These are phyloP conservation scores for Phrynosoma blainvillii DNA, from an alignment of 2,113 vertebrate genomes.

Conservation along the genomic window DNA sequence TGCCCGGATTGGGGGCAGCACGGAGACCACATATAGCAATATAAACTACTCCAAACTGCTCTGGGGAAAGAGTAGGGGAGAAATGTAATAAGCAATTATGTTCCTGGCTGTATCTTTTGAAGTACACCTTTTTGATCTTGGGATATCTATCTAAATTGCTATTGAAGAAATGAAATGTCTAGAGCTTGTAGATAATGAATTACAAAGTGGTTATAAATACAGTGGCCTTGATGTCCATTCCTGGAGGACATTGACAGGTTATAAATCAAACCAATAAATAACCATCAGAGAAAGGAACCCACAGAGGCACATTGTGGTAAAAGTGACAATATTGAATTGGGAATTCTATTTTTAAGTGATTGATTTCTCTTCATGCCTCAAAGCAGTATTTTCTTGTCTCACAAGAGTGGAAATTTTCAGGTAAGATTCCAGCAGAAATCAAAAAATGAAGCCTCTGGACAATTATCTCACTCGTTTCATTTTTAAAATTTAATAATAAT, in stretches of 20 bases:
- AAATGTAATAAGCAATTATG: background rate
- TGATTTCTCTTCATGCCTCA: background rate
- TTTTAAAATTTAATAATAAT: background rate
- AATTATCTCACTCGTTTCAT: constrained; percentile 2
- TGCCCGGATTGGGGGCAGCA: background rate
- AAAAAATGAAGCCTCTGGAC: background rate
- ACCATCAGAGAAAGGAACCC: background rate
- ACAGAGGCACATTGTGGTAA: background rate
- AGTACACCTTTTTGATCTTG: too few species aligned
- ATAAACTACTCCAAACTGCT: background rate
- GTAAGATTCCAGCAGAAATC: background rate
- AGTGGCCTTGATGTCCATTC: too few species aligned
- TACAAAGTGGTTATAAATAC: background rate
- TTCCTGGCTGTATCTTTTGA: too few species aligned
- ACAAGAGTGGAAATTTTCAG: background rate
- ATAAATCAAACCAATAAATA: too few species aligned
- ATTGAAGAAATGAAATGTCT: background rate
- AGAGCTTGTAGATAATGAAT: background rate
- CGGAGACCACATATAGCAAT: background rate
- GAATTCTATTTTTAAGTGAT: background rate
- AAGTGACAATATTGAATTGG: background rate
- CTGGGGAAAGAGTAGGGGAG: background rate
- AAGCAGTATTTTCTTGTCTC: background rate
- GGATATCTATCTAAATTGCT: background rate
- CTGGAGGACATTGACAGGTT: too few species aligned